phyloP scores from a whole-genome alignment of 2,113 vertebrate species.

The Manacus vitellinus region DNA sequence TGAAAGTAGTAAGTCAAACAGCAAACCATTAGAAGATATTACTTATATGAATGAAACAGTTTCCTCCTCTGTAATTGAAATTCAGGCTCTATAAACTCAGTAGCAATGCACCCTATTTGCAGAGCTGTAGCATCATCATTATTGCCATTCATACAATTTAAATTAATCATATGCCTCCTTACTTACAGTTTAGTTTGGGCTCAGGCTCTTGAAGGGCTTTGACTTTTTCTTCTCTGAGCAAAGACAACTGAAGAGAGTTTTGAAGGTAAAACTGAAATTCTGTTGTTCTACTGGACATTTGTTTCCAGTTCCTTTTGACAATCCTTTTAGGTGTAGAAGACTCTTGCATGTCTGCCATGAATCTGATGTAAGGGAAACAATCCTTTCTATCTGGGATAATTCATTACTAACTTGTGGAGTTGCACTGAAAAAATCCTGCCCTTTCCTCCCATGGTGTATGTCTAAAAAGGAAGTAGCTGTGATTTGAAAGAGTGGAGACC shows the following conservation, averaged over 20 bases:
- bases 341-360: background rate
- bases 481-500: background rate
- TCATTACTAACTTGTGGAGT: background rate
- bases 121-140: background rate
- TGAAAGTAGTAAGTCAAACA: background rate
- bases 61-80: conserved; percentile 14
- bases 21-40: background rate
- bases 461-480: background rate
- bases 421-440: background rate
- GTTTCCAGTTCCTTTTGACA: background rate
- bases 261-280: background rate
- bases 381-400: background rate
- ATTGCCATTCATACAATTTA: background rate
- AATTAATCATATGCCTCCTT: background rate
- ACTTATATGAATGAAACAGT: background rate
- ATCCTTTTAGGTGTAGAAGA: background rate
- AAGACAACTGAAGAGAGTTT: background rate
- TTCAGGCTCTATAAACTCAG: background rate
- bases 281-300: background rate
- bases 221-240: background rate
- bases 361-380: background rate
- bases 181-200: background rate
- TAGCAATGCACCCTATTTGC: background rate
- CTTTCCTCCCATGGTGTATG: background rate
- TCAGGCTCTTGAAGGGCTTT: background rate